Evolutionary conservation across 1,140 invertebrate species (phyloP).

Genomic region (Geopemphigus sp.): DNA sequence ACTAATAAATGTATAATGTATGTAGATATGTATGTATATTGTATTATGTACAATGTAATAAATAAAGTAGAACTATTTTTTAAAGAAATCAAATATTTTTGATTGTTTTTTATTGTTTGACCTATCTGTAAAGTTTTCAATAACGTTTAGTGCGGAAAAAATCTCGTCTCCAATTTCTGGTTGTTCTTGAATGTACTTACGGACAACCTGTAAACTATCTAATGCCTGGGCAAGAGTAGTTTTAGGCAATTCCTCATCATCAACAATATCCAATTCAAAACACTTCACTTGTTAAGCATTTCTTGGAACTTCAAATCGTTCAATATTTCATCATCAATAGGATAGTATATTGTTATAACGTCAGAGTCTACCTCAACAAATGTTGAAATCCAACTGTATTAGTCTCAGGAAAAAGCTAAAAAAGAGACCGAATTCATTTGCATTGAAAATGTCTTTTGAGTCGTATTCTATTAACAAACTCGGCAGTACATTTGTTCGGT

Average conservation of each 20-base stretch:
- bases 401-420: constrained; percentile 51
- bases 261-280: not conserved
- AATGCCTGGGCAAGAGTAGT: constrained; percentile 10
- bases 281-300: not conserved
- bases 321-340: constrained; percentile 8
- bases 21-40: too few relatives aligned
- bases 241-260: not conserved
- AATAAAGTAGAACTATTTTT: too few relatives aligned
- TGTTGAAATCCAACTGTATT: constrained; percentile 9
- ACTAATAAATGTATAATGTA: too few relatives aligned
- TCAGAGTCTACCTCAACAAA: not conserved
- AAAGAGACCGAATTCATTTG: constrained; percentile 58
- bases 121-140: too few relatives aligned
- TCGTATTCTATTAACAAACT: constrained; percentile 52
- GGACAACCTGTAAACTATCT: too few relatives aligned
- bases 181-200: too few relatives aligned
- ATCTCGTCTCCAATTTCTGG: too few relatives aligned
- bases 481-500: constrained; percentile 11
- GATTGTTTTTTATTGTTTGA: too few relatives aligned
- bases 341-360: constrained; percentile 13
- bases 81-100: too few relatives aligned
- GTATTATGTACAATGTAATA: too few relatives aligned
- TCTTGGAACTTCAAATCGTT: too few relatives aligned
- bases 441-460: constrained; percentile 57
- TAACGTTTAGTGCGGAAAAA: too few relatives aligned